These are phyloP conservation scores for Atethmia centrago DNA, from an alignment of 2,888 invertebrate species.

Conservation along the genomic window DNA sequence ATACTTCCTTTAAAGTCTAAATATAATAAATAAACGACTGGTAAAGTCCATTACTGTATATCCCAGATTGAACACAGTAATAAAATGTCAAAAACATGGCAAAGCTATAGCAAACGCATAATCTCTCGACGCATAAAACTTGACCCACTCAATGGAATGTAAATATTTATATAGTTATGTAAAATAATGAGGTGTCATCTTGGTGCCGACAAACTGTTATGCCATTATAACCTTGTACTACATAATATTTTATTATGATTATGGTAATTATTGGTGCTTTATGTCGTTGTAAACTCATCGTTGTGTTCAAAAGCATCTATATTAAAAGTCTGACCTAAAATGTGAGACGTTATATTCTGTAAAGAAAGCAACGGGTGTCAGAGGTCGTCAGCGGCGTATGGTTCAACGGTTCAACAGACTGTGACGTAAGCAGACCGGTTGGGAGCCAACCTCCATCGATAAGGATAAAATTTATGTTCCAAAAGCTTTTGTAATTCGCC, in stretches of 20 bases:
- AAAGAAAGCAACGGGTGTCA: constrained; percentile 80
- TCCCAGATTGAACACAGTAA: constrained; percentile 11
- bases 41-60: not conserved
- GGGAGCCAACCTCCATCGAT: constrained; percentile 66
- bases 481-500: constrained; percentile 70
- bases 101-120: constrained; percentile 23
- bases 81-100: constrained; percentile 38
- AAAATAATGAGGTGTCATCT: constrained; percentile 71
- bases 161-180: constrained; percentile 69
- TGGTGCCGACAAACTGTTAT: constrained; percentile 69
- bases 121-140: constrained; percentile 63
- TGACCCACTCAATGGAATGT: constrained; percentile 68
- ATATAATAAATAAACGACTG: not conserved
- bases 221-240: constrained; percentile 76
- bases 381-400: constrained; percentile 79
- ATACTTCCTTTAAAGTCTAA: not conserved
- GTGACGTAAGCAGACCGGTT: constrained; percentile 82
- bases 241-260: constrained; percentile 63
- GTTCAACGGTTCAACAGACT: constrained; percentile 82
- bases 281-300: constrained; percentile 53
- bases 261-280: constrained; percentile 61
- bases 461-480: constrained; percentile 67
- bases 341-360: constrained; percentile 65
- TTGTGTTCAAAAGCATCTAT: constrained; percentile 39
- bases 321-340: constrained; percentile 78